Conservation (phyloP, 2,113 vertebrate species). For the Corythaeola cristata region DNA sequence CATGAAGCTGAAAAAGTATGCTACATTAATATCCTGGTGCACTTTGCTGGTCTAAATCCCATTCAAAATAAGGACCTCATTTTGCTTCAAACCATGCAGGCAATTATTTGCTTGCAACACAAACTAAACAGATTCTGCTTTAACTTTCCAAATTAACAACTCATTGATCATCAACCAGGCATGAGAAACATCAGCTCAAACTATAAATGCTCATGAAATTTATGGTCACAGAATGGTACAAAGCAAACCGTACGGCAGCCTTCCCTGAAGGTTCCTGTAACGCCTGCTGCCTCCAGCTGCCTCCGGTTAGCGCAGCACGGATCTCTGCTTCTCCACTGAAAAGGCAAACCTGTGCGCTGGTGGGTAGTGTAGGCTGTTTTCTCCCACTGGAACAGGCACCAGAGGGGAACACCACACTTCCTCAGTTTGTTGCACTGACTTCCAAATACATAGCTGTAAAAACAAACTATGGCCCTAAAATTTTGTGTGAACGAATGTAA, state of each 20-base stretch:
- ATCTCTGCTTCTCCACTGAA: neutral
- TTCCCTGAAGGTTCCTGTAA: neutral
- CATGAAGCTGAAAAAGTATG: neutral
- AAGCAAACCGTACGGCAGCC: neutral
- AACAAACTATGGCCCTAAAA: neutral
- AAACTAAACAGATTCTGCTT: neutral
- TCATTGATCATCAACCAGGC: neutral
- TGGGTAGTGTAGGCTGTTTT: neutral
- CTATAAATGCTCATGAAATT: neutral
- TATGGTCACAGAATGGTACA: neutral
- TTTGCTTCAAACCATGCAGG: neutral
- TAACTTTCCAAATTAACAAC: neutral
- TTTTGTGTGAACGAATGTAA: neutral
- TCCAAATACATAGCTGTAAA: neutral
- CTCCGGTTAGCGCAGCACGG: rapidly evolving
- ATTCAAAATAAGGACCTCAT: neutral
- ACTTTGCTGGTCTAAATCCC: neutral
- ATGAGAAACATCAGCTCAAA: neutral
- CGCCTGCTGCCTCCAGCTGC: neutral
- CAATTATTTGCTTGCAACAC: neutral
- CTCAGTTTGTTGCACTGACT: neutral
- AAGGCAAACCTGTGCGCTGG: rapidly evolving
- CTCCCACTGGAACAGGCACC: neutral
- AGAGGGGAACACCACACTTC: neutral
- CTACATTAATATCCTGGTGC: neutral